Base-by-base conservation (phyloP, 2,113 vertebrate genomes). In the Tetraodon nigroviridis region DNA sequence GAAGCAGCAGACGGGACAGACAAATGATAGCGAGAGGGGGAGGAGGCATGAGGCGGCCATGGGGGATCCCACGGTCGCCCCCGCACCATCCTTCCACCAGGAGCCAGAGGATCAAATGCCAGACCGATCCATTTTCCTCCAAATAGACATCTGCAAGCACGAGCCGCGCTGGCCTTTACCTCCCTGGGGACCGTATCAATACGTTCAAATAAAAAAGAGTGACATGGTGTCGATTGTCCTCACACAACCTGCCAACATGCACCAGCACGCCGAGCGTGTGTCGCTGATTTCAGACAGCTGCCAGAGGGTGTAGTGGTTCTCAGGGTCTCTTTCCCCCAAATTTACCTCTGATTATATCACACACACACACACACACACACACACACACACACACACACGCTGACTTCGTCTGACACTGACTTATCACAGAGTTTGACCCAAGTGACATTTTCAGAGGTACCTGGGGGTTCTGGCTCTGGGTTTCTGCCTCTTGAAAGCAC, bases 91-190 rank as follows among this genome's bases (percentile, higher is more conserved):
- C 52, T 73, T 85, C 75, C 5, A 84, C 61, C 14, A 50, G 66
- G 78, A 81, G 75, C 78, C 68, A 56, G 66, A 58, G 58, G 86
- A 87, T 90, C 79, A 90, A 89, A 88, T 85, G 79, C 71, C 86
- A 90, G 85, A 83, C 74, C 80, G 70, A 89, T 89, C 86, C 86
- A 89, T 89, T 61, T 37, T 76, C 53, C 75, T 20, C 42, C 71
- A 78, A 83, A 69, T 75, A 80, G 79, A 80, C 79, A 66, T 76
- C 83, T 66, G 69, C 61, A 48, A 49, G 73, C 41, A 3, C 20
- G 4, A 46, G 58, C 67, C 72, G 51, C 70, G 73, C 71, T 85
- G 86, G 74, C 79, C 75, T 89, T 89, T 83, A 77, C 58, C 81
- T 85, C 81, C 58, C 24, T 42, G 24, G 75, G 73, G 46, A 4